Base-by-base conservation (phyloP, 2,113 vertebrate species). In the Amphiprion ocellaris region DNA sequence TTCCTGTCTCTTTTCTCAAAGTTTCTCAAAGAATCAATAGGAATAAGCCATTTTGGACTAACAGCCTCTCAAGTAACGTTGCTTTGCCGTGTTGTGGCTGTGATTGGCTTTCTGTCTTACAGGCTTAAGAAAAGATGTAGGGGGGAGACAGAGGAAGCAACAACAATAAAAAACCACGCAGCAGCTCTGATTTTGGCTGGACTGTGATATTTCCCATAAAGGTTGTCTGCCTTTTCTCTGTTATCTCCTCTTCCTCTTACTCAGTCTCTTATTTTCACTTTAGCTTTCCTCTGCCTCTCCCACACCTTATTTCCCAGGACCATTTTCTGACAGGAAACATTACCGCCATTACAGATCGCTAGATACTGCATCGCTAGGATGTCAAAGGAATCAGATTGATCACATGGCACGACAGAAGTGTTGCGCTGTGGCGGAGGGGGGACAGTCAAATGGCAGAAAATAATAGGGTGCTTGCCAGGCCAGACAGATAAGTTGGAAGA, bases 351-450 rank as follows among this genome's bases (percentile, higher is more conserved):
- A 90, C 89, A 87, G 85, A 92, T 93, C 74, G 86, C 81, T 73
- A 87, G 90, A 92, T 93, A 83, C 60, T 73, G 77, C 67, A 10
- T 88, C 73, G 19, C 82, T 71, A 37, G 67, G 81, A 85, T 91
- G 92, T 93, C 94, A 94, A 83, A 92, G 79, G 86, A 89, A 87
- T 88, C 87, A 74, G 88, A 94, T 77, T 90, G 92, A 93, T 93
- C 89, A 88, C 81, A 85, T 84, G 78, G 90, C 66, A 78, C 69
- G 62, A 68, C 79, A 82, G 85, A 80, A 90, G 82, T 87, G 90
- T 89, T 85, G 84, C 79, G 74, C 82, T 39, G 71, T 81, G 88
- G 91, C 82, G 72, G 87, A 72, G 87, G 62, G 79, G 88, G 90
- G 85, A 89, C 87, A 92, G 90, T 93, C 81, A 91, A 93, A 93